Evolutionary conservation across 2,113 vertebrate genomes (phyloP), one percentile per base, ranked within the genome.

Genomic region (Platichthys stellatus): DNA sequence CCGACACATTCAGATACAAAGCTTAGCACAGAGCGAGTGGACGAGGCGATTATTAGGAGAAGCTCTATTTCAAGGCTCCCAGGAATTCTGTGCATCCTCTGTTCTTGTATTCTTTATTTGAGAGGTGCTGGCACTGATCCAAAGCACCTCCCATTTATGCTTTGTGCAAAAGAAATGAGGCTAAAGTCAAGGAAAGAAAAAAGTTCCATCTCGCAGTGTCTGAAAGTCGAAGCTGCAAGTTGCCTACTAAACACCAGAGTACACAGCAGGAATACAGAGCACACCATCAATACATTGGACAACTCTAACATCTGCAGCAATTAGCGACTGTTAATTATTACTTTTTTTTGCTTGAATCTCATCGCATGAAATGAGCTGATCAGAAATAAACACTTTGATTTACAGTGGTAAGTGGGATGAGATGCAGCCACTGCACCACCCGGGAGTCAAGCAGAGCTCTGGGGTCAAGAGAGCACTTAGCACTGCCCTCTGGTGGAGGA

Each of bases 401-500:
- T 23, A 45, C 53, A 75, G 49, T 0, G 43, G 63, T 23, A 57
- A 69, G 62, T 40, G 56, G 73, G 54, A 69, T 47, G 68, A 65
- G 45, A 47, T 35, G 63, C 65, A 74, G 65, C 56, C 20, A 4
- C 68, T 63, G 59, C 43, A 72, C 24, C 64, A 72, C 47, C 2
- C 9, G 59, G 59, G 66, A 67, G 54, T 68, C 21, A 45, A 72
- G 64, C 66, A 40, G 63, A 78, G 76, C 76, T 71, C 18, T 59
- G 56, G 78, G 86, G 88, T 89, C 87, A 89, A 84, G 74, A 81
- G 74, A 88, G 69, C 76, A 72, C 63, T 89, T 67, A 83, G 77
- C 81, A 79, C 82, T 91, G 90, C 93, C 92, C 93, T 86, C 93
- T 93, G 81, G 78, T 93, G 93, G 92, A 76, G 64, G 59, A 78